phyloP scores from a whole-genome alignment of 2,888 invertebrate species.

The Quadriops clusia region DNA sequence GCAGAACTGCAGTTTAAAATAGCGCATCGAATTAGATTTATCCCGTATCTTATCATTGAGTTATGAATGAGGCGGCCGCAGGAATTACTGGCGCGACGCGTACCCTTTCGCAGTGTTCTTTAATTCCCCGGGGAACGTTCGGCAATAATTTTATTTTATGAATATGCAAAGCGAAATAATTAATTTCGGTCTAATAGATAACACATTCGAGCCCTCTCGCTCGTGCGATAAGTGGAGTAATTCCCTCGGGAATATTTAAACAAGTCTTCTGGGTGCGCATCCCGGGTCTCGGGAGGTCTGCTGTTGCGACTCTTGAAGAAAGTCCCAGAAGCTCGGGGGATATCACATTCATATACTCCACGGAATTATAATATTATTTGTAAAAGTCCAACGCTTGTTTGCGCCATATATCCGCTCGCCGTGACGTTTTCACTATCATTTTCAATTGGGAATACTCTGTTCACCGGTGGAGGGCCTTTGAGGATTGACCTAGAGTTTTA shows the following conservation, averaged over 20 bases:
- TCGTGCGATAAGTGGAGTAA: conserved; percentile 30
- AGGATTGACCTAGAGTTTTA: no score
- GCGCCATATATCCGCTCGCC: no score
- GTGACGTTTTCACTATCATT: no score
- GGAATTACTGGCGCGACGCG: conserved; percentile 15
- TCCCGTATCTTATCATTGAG: conserved; percentile 24
- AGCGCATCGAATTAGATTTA: conserved; percentile 18
- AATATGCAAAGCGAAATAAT: conserved; percentile 31
- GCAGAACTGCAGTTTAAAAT: conserved; percentile 18
- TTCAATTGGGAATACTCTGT: no score
- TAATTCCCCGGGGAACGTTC: conserved; percentile 28
- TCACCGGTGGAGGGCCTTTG: no score
- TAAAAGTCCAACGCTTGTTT: conserved; percentile 17
- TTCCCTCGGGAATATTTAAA: conserved; percentile 35
- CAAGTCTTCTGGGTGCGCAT: conserved; percentile 32
- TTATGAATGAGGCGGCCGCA: conserved; percentile 18
- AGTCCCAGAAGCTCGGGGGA: conserved; percentile 24
- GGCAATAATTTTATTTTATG: conserved; percentile 28
- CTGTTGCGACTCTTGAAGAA: conserved; percentile 25
- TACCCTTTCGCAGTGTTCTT: conserved; percentile 17
- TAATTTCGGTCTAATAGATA: conserved; percentile 27
- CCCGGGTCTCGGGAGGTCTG: conserved; percentile 28
- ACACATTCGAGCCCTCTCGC: conserved; percentile 19
- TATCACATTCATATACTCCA: conserved; percentile 25
- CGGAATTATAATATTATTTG: conserved; percentile 30